phyloP scores from a whole-genome alignment of 2,888 invertebrate species.

The Uropetala carovei region DNA sequence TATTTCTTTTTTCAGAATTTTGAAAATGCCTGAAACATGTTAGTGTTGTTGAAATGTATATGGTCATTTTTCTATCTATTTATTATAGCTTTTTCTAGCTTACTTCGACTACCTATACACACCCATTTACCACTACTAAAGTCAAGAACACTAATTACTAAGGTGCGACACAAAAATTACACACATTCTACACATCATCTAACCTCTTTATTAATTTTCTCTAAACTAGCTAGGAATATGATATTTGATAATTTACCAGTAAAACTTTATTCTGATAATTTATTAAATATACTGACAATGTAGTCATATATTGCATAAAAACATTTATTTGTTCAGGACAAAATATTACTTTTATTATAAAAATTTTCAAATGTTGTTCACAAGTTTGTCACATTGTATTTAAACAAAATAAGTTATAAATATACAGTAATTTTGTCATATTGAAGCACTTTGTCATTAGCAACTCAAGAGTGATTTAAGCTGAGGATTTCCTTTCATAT shows the following conservation, averaged over 20 bases:
- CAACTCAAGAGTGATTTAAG: not conserved
- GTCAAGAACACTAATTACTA: constrained; percentile 35
- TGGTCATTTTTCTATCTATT: constrained; percentile 14
- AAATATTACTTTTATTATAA: not conserved
- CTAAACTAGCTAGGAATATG: constrained; percentile 6
- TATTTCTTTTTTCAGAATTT: not conserved
- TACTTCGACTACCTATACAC: not conserved
- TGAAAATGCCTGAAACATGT: not conserved
- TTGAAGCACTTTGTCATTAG: not conserved
- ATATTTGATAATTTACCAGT: not conserved
- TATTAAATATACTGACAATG: not conserved
- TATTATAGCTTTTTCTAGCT: constrained; percentile 19
- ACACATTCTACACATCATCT: constrained; percentile 2
- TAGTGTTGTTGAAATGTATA: not conserved
- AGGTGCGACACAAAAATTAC: constrained; percentile 11
- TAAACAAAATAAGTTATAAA: too few relatives aligned
- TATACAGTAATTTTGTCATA: not conserved
- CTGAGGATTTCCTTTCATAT: not conserved
- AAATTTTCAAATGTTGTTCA: not conserved
- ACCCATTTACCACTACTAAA: constrained; percentile 5
- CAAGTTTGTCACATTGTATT: not conserved
- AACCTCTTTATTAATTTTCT: not conserved
- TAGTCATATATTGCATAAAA: not conserved
- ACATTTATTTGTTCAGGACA: not conserved
- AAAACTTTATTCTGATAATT: not conserved